phyloP scores from a whole-genome alignment of 2,888 invertebrate genomes.

The Nomada fucata region DNA sequence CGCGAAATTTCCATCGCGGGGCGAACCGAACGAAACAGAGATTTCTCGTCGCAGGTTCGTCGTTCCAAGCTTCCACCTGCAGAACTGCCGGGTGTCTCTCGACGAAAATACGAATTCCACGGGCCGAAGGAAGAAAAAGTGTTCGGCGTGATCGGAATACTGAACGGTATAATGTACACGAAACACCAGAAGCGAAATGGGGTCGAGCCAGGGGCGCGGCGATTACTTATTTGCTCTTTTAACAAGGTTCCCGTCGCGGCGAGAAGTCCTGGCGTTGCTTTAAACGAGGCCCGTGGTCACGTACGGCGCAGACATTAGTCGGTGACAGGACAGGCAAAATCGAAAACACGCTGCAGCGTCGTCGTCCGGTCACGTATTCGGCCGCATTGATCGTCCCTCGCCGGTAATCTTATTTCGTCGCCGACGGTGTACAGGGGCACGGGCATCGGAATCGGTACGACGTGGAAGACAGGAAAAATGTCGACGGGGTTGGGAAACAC shows the following conservation, averaged over 20 bases:
- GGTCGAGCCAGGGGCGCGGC: background rate
- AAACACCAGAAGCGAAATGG: constrained; percentile 10
- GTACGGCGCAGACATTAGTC: constrained; percentile 1
- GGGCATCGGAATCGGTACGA: background rate
- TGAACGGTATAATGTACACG: background rate
- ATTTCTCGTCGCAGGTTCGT: too few relatives aligned
- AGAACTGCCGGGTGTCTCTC: too few relatives aligned
- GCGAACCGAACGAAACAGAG: background rate
- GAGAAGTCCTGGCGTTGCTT: constrained; percentile 14
- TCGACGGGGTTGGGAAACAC: constrained; percentile 14
- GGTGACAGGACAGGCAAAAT: constrained; percentile 33
- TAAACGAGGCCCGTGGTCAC: constrained; percentile 22
- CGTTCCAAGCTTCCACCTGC: too few relatives aligned
- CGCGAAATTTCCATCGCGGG: background rate
- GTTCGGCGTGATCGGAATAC: constrained; percentile 15
- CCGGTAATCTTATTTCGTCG: constrained; percentile 52
- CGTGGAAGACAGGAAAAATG: constrained; percentile 38
- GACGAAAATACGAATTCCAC: background rate
- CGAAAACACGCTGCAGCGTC: constrained; percentile 33
- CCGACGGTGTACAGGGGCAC: background rate
- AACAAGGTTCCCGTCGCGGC: constrained; percentile 7
- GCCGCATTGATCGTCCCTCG: constrained; percentile 49
- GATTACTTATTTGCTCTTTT: constrained; percentile 28
- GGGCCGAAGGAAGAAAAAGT: background rate
- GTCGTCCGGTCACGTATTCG: constrained; percentile 45